Percentiles rank a stretch among this genome's conserved stretches.
Conservation (phyloP, 2,797 vertebrate genomes). For the Chiloscyllium punctatum region DNA sequence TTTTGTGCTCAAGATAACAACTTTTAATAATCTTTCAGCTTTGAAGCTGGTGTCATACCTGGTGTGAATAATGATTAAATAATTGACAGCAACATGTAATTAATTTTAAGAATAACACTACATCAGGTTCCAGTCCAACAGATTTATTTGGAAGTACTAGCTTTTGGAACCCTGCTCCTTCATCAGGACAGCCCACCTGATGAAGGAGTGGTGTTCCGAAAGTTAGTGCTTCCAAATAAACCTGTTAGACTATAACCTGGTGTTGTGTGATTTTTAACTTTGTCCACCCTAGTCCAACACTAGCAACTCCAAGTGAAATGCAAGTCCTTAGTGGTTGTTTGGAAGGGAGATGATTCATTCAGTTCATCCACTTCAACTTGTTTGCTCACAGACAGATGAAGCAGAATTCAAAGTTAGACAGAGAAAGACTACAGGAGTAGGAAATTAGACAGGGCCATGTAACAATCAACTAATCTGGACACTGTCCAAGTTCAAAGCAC, state of each 20-base stretch:
- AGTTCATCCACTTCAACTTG: not conserved
- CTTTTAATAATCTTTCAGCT: not conserved
- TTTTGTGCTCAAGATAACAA: not conserved
- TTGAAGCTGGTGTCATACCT: not conserved
- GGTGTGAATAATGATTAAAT: not conserved
- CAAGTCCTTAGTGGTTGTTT: not conserved
- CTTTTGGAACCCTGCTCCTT: no score
- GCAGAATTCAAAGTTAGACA: not conserved
- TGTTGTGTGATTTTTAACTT: no score
- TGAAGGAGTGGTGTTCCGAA: no score
- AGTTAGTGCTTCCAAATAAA: no score
- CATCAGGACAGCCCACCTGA: no score
- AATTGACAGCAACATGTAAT: not conserved
- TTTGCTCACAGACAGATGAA: not conserved
- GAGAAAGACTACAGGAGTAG: not conserved
- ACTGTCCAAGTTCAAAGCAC: not conserved
- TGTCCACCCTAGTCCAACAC: no score
- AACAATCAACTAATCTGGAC: not conserved
- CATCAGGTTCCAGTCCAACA: no score
- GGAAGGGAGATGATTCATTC: not conserved
- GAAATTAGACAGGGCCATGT: not conserved
- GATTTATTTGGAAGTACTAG: no score
- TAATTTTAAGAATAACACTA: not conserved
- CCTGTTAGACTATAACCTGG: no score
- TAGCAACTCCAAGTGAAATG: no score